Evolutionary conservation across 2,797 vertebrate genomes (phyloP).

Genomic region (Enteromius viviparus): DNA sequence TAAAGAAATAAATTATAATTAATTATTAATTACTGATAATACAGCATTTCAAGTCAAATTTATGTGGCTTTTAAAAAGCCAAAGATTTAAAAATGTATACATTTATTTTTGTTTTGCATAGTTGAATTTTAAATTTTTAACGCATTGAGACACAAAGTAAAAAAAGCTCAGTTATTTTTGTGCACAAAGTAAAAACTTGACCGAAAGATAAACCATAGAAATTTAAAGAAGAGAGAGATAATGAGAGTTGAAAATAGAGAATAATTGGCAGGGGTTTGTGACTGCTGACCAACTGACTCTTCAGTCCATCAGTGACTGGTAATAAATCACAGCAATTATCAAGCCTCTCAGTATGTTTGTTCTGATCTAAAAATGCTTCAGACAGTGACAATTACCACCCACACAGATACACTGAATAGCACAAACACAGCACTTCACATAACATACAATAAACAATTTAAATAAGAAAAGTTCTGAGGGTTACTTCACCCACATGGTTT

Average conservation of each 20-base stretch:
- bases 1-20: slow-evolving; percentile 61
- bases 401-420: slow-evolving; percentile 59
- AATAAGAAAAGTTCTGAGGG: neutral
- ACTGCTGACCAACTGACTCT: slow-evolving; percentile 72
- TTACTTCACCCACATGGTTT: neutral
- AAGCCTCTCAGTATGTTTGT: slow-evolving; percentile 72
- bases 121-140: neutral
- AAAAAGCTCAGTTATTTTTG: neutral
- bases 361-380: slow-evolving; percentile 71
- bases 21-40: neutral
- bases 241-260: slow-evolving; percentile 1
- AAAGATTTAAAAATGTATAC: neutral
- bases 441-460: neutral
- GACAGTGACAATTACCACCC: slow-evolving; percentile 74
- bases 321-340: slow-evolving; percentile 76
- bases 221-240: slow-evolving; percentile 7
- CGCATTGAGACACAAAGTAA: slow-evolving; percentile 57
- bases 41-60: neutral
- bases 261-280: slow-evolving; percentile 54
- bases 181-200: neutral
- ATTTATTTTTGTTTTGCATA: neutral
- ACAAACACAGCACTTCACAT: neutral
- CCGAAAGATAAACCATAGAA: slow-evolving; percentile 3
- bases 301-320: slow-evolving; percentile 67
- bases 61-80: neutral